Evolutionary conservation across 2,797 vertebrate genomes (phyloP), one percentile per base, ranked within the genome.

Genomic region (Tinamus major): DNA sequence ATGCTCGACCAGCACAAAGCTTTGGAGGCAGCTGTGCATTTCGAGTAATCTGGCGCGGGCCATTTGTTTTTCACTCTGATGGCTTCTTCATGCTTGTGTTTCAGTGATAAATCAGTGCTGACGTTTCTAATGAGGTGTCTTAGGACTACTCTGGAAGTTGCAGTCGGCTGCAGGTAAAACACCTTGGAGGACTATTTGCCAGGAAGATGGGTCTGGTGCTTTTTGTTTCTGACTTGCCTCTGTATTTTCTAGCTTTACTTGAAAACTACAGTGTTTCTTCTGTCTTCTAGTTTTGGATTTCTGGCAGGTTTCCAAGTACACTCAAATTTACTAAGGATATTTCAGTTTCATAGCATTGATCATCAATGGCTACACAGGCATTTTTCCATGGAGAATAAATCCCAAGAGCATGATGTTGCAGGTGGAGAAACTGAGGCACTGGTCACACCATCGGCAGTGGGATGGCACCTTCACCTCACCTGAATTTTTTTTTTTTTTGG

Each of bases 1-100:
- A 87, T 61, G 82, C 90, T 89, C 62, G 82, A 83, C 79, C 83
- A 89, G 65, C 93, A 92, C 82, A 95, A 94, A 97, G 81, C 92
- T 94, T 94, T 94, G 63, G 24, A 42, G 56, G 35, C 67, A 79
- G 89, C 58, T 35, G 8, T 92, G 51, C 68, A 18, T 75, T 85
- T 91, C 91, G 71, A 89, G 17, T 37, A 67, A 44, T 63, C 58
- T 69, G 69, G 56, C 42, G 42, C 82, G 42, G 59, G 19, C 44
- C 82, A 8, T 62, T 65, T 67, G 85, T 16, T 41, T 53, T 48
- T 59, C 29, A 62, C 1, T 93, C 69, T 79, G 69, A 78, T 63
- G 31, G 48, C 63, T 83, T 55, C 21, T 58, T 91, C 19, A 6
- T 70, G 37, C 35, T 69, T 51, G 7, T 61, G 27, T 67, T 82